Evolutionary conservation across 2,113 vertebrate species (phyloP), one percentile per base, ranked within the genome.

Genomic region (Dromas ardeola): DNA sequence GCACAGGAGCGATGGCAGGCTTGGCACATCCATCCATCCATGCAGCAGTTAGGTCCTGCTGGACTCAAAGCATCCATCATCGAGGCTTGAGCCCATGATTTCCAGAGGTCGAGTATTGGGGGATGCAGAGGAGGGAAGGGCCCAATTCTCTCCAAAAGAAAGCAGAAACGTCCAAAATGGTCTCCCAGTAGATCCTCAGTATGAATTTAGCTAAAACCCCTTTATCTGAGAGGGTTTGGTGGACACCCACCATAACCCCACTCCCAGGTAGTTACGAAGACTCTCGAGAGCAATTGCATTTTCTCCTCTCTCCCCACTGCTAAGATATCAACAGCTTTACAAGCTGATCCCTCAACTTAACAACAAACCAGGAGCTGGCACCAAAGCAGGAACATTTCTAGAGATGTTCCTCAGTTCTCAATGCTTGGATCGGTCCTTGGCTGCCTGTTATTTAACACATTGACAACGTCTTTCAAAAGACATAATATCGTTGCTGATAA

Each of bases 401-500:
- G 72, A 72, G 42, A 62, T 0, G 3, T 70, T 73, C 70, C 65
- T 69, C 70, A 72, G 43, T 65, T 94, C 88, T 72, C 7, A 5
- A 6, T 19, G 38, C 27, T 88, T 88, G 53, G 45, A 96, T 93
- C 63, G 90, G 84, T 97, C 81, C 58, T 85, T 92, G 38, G 77
- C 84, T 36, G 77, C 74, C 91, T 1, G 0, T 72, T 82, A 72
- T 94, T 96, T 95, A 95, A 95, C 84, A 90, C 84, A 20, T 85
- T 96, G 94, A 87, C 93, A 95, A 90, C 58, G 7, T 87, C 63
- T 90, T 85, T 93, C 87, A 83, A 85, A 87, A 95, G 84, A 65
- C 38, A 70, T 61, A 82, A 82, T 87, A 89, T 67, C 34, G 0
- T 55, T 55, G 62, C 83, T 95, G 93, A 77, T 93, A 86, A 90